These are phyloP conservation scores for Drosophila sulfurigaster DNA, from an alignment of 1,140 invertebrate species.

Conservation along the genomic window DNA sequence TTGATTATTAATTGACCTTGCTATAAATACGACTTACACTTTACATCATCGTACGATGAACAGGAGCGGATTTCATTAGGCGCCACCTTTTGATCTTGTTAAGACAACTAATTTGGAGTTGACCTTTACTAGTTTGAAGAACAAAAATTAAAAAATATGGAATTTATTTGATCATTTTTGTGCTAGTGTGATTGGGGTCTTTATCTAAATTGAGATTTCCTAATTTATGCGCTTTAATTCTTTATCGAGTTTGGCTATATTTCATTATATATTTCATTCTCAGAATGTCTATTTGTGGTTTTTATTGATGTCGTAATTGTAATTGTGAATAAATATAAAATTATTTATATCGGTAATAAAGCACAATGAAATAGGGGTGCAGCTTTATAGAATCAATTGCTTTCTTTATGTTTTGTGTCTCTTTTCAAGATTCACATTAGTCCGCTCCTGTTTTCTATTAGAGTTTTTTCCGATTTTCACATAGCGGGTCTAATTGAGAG, in stretches of 20 bases:
- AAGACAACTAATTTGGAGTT: not conserved
- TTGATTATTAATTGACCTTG: slow-evolving; percentile 3
- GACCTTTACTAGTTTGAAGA: too few species aligned
- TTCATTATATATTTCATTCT: too few species aligned
- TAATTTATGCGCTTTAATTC: not conserved
- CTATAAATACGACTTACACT: not conserved
- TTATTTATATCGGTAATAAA: too few species aligned
- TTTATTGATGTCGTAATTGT: too few species aligned
- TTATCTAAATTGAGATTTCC: not conserved
- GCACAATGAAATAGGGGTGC: too few species aligned
- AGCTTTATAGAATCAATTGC: too few species aligned
- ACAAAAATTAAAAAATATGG: too few species aligned
- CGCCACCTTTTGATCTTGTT: not conserved
- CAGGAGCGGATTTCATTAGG: not conserved
- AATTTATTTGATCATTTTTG: slow-evolving; percentile 1
- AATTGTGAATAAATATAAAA: too few species aligned
- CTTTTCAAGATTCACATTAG: too few species aligned
- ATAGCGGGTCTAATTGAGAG: not conserved
- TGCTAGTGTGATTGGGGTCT: not conserved
- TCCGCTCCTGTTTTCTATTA: not conserved
- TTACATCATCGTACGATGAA: not conserved
- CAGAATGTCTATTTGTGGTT: too few species aligned
- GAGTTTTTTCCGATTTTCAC: not conserved
- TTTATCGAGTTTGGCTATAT: too few species aligned
- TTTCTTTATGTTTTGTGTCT: not conserved